Base-by-base conservation (phyloP, 2,113 vertebrate genomes). In the Morphnarchus princeps region DNA sequence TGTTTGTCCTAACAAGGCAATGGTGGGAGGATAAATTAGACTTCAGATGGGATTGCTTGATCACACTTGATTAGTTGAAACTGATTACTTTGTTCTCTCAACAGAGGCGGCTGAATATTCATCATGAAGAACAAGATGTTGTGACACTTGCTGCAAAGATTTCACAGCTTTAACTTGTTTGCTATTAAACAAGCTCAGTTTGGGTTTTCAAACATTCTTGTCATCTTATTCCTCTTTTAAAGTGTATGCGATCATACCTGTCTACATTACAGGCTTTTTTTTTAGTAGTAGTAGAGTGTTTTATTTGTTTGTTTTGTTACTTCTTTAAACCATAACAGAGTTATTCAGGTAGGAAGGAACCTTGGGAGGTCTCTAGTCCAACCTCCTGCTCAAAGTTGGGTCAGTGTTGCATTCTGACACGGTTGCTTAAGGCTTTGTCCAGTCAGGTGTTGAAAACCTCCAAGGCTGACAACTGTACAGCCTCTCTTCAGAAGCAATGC, bases 91-190 rank as follows among this genome's bases (percentile, higher is more conserved):
- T 96, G 22, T 47, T 95, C 63, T 96, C 61, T 96, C 96, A 95
- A 91, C 97, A 99, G 99, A 93, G 99, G 99, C 3, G 99, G 99
- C 92, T 99, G 98, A 99, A 96, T 83, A 22, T 32, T 45, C 63
- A 55, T 47, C 36, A 47, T 63, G 83, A 93, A 78, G 79, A 73
- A 16, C 62, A 63, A 36, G 66, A 47, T 5, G 17, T 61, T 70
- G 59, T 93, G 85, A 81, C 78, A 17, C 34, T 38, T 57, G 32
- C 67, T 73, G 34, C 54, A 58, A 52, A 79, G 82, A 87, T 62
- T 95, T 87, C 73, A 52, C 34, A 69, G 67, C 67, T 89, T 89
- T 93, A 87, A 88, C 69, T 85, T 80, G 54, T 94, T 95, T 95
- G 58, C 63, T 97, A 94, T 94, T 96, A 97, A 96, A 96, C 32